Conservation (phyloP, 2,888 invertebrate species). For the Carterocephalus palaemon region DNA sequence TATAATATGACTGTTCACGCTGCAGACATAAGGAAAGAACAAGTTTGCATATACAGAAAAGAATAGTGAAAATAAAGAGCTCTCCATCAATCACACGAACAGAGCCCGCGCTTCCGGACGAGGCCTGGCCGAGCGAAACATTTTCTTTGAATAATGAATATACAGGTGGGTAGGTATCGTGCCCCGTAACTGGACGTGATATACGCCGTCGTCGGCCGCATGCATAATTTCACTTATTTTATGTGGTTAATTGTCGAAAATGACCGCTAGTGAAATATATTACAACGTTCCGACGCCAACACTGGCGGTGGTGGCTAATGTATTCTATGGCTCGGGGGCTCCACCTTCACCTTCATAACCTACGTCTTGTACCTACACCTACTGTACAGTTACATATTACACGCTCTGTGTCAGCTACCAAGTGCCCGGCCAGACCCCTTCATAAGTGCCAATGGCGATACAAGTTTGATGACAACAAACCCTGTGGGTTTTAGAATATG, state of each 20-base stretch:
- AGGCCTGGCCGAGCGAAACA: constrained; percentile 73
- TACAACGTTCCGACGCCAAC: constrained; percentile 65
- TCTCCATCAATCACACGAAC: constrained; percentile 76
- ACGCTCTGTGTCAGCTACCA: too few species aligned
- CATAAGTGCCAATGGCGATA: too few species aligned
- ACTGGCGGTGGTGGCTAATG: constrained; percentile 67
- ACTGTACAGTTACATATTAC: constrained; percentile 8
- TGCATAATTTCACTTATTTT: constrained; percentile 80
- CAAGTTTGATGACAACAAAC: too few species aligned
- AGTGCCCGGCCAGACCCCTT: too few species aligned
- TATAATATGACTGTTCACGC: constrained; percentile 25
- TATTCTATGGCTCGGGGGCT: constrained; percentile 65
- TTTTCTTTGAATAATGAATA: constrained; percentile 79
- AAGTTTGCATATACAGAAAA: constrained; percentile 43
- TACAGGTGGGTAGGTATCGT: constrained; percentile 70
- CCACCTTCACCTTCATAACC: constrained; percentile 56
- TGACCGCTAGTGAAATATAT: constrained; percentile 77
- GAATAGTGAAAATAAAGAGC: constrained; percentile 67
- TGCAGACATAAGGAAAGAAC: constrained; percentile 41
- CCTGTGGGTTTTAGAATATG: too few species aligned
- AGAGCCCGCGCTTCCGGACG: constrained; percentile 71
- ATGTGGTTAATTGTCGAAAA: constrained; percentile 80
- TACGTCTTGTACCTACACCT: constrained; percentile 40
- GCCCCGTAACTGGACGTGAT: constrained; percentile 78
- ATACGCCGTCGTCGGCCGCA: constrained; percentile 78